Base-by-base conservation (phyloP, 2,888 invertebrate genomes). In the Spodoptera littoralis region DNA sequence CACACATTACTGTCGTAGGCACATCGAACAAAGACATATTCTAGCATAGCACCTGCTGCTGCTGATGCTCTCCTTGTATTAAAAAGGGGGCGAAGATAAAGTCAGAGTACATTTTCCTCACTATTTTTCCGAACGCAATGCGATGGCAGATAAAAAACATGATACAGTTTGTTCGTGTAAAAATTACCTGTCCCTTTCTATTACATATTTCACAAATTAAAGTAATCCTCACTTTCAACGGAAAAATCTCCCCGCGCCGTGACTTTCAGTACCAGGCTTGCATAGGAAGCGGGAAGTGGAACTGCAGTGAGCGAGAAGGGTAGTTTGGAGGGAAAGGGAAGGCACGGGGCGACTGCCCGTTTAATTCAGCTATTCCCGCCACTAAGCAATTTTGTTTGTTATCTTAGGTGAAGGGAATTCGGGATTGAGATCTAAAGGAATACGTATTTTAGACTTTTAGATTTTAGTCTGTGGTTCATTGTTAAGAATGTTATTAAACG, bases 161-260 rank as follows among this genome's bases (percentile, higher is more conserved):
- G 1, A 18, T 18, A 18, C 18, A 18, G 1, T 18, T 18, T 18
- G 18, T 18, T 18, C 18, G 18, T 18, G 18, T 18, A 18, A 18
- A 36, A 36, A 18, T 50, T 3, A 50, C 41, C 24, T 63, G 22
- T 76, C 70, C 54, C 64, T 66, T 50, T 76, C 69, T 60, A 47
- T 58, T 60, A 13, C 51, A 24, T 2, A 27, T 27, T 24, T 13
- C 47, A 57, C 45, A 56, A 58, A 63, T 69, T 59, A 12, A 75
- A 76, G 73, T 76, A 78, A 81, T 66, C 60, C 69, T 52, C 66
- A 71, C 73, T 84, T 85, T 83, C n/a, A 70, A 77, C 81, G 82
- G 84, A 88, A 90, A 90, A 89, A 88, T 90, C 87, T 89, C 90
- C 89, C 88, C 90, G 87, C 88, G 80, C 72, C 68, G 70, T 86